These are phyloP conservation scores for Turnix velox DNA, from an alignment of 2,113 vertebrate genomes.

Conservation along the genomic window DNA sequence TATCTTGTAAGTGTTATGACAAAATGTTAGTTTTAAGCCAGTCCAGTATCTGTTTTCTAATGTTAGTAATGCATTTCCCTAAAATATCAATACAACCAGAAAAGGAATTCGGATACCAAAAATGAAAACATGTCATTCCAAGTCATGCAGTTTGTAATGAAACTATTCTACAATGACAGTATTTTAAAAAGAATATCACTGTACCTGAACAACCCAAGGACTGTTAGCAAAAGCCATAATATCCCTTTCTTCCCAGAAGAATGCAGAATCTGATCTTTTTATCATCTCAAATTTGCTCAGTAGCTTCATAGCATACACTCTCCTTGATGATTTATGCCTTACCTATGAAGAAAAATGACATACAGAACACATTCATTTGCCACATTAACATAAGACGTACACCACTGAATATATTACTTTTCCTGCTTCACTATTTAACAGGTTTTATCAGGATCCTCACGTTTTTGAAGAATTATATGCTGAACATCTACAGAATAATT, in stretches of 20 bases:
- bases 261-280: slow-evolving; percentile 97
- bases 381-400: background rate
- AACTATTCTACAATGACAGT: background rate
- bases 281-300: slow-evolving; percentile 99
- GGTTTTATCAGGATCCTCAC: background rate
- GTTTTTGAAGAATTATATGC: background rate
- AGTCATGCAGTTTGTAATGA: background rate
- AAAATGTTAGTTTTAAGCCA: background rate
- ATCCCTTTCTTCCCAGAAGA: slow-evolving; percentile 99
- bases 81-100: background rate
- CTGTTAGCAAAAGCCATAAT: slow-evolving; percentile 99
- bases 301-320: slow-evolving; percentile 98
- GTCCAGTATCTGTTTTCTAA: background rate
- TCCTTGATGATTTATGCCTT: slow-evolving; percentile 92
- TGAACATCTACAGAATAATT: background rate
- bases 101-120: background rate
- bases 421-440: background rate
- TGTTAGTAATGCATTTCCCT: background rate
- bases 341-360: slow-evolving; percentile 77
- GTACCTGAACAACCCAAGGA: slow-evolving; percentile 98
- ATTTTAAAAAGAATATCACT: background rate
- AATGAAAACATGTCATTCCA: background rate
- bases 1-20: background rate
- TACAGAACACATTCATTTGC: background rate
- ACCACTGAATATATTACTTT: background rate